Base-by-base conservation (phyloP, 1,140 invertebrate species). In the Leptinotarsa undecemlineata region DNA sequence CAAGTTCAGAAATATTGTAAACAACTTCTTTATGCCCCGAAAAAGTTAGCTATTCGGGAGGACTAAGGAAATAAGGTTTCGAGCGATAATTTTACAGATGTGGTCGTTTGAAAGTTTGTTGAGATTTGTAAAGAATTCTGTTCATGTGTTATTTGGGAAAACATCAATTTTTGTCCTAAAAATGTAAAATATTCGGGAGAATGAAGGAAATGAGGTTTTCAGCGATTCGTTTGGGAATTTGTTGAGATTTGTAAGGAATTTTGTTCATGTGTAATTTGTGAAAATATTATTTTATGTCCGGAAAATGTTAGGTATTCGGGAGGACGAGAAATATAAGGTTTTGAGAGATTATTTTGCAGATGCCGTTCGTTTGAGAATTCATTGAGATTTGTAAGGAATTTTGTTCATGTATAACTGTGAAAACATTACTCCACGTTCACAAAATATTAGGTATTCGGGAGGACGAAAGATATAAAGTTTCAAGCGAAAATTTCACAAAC, bases 1-100 rank as follows among this genome's bases (percentile, higher is more conserved):
- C 21, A 64, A 64, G 20, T 64, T 23, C 20, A 64, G 63, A 33
- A 64, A 64, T 64, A 64, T 64, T 33, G 63, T 64, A 64, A 64
- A 64, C 63, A 64, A 64, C 20, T 64, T 64, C 63, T 33, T 64
- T 17, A 64, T 26, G 15, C 2, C 20, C 11, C 2, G 20, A 15
- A 33, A 33, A 64, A 14, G 63, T 64, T 26, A 23, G 17, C n/a
- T 21, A 33, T 21, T 14, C 20, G 14, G 14, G 6, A 21, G 15
- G 62, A 64, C 14, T 6, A 15, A 20, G 8, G 62, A 21, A 64
- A 64, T 64, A 4, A 11, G 20, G 20, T 64, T 64, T 26, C 3
- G 4, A 64, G 20, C 4, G 23, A 15, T 3, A 21, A 64, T 64
- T 64, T 64, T 8, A 20, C 20, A 64, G 15, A 23, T 64, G 23